Evolutionary conservation across 2,888 invertebrate genomes (phyloP), one percentile per base, ranked within the genome.

Genomic region (Caradrina clavipalpis): DNA sequence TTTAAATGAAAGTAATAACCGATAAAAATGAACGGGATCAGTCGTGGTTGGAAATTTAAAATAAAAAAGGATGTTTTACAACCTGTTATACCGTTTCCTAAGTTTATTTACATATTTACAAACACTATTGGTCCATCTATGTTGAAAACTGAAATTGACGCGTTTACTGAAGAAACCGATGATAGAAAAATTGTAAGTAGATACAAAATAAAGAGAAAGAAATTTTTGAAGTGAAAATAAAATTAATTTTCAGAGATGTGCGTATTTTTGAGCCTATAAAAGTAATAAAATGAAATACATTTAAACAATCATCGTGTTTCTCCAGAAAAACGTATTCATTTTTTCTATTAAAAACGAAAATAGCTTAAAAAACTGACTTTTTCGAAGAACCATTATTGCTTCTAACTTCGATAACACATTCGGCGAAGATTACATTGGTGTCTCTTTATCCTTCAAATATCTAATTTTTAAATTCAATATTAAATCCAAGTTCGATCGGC

Each of bases 41-140:
- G 91, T 91, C 91, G 73, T 87, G 85, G 85, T 83, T 83, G 78
- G 76, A 83, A 86, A 83, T 82, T 69, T 77, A 84, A 88, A n/a
- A 86, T 82, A 79, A 83, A 84, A 83, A 84, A 70, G 86, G 85
- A 86, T 88, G 82, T 75, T 76, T 86, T 89, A 92, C 91, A 93
- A 93, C 93, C 92, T 92, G 92, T 92, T 89, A 90, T 88, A 92
- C 91, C 91, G 91, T 89, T 91, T 83, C 73, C 90, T 93, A 91
- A 89, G 42, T 77, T 76, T 94, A 95, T 95, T 88, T 95, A 95
- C 95, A 95, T 95, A 95, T 95, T 86, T 95, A 95, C 95, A 95
- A 86, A 90, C 89, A 88, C 94, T 94, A 92, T 95, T 95, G 95
- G 95, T 95, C 95, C 95, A 89, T 94, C 95, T 95, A 95, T 93